Evolutionary conservation across 2,888 invertebrate species (phyloP).

Genomic region (Pycnomerus fuliginosus): DNA sequence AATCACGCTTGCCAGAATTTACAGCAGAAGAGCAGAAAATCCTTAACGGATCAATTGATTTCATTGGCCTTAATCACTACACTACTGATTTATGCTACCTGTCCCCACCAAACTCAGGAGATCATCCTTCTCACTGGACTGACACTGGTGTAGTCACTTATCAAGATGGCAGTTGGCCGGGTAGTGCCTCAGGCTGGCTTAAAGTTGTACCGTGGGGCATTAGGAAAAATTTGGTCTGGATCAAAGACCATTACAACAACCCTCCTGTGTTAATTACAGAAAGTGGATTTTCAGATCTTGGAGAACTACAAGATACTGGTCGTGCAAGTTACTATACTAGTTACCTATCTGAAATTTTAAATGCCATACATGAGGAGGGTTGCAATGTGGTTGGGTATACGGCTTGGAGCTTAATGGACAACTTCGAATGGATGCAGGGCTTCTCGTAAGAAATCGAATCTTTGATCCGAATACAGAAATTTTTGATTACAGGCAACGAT

Average conservation of each 20-base stretch:
- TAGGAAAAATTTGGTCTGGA: slow-evolving; percentile 54
- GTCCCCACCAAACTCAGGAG: slow-evolving; percentile 8
- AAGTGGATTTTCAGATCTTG: slow-evolving; percentile 55
- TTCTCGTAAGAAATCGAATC: slow-evolving; percentile 33
- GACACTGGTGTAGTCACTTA: slow-evolving; percentile 23
- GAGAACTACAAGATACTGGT: slow-evolving; percentile 12
- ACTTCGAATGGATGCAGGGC: slow-evolving; percentile 34
- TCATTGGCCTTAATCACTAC: slow-evolving; percentile 34
- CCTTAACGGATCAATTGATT: slow-evolving; percentile 54
- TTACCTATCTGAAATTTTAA: slow-evolving; percentile 11
- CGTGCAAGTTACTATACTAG: slow-evolving; percentile 8
- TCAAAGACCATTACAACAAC: slow-evolving; percentile 47
- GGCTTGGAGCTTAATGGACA: slow-evolving; percentile 38
- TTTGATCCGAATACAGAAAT: too few species aligned
- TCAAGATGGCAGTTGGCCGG: slow-evolving; percentile 27
- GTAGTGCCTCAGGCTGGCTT: slow-evolving; percentile 20
- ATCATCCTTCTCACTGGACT: slow-evolving; percentile 18
- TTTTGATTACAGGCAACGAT: slow-evolving; percentile 62
- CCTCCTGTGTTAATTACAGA: slow-evolving; percentile 58
- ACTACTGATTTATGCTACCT: slow-evolving; percentile 25
- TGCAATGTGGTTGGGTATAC: slow-evolving; percentile 30
- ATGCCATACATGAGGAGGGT: slow-evolving; percentile 23
- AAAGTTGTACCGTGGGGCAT: slow-evolving; percentile 61
- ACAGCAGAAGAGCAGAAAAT: slow-evolving; percentile 53
- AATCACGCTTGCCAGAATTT: slow-evolving; percentile 61